Evolutionary conservation across 2,113 vertebrate species (phyloP).

Genomic region (Anguilla rostrata): DNA sequence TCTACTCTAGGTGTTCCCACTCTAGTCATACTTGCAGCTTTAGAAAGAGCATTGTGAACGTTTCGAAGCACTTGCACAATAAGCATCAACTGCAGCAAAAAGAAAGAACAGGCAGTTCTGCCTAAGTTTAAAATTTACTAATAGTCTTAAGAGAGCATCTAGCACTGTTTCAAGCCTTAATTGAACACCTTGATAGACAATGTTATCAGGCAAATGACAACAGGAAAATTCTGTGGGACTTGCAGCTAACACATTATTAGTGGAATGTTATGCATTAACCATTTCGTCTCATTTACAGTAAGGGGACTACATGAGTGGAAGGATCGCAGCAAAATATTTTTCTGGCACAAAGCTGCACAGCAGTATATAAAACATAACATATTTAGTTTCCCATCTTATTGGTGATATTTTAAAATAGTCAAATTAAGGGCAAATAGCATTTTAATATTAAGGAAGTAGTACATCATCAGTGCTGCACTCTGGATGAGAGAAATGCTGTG

Average conservation of each 20-base stretch:
- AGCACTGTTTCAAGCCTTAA: too few species aligned
- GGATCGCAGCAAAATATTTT: neutral
- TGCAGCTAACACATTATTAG: neutral
- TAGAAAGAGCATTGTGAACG: too few species aligned
- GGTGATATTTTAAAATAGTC: neutral
- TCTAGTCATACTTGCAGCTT: neutral
- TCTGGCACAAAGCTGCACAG: slow-evolving; percentile 68
- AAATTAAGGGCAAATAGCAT: neutral
- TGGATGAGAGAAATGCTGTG: neutral
- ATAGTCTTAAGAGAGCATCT: too few species aligned
- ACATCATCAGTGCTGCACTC: neutral
- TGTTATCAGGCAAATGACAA: too few species aligned
- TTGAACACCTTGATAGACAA: too few species aligned
- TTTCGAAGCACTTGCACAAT: too few species aligned
- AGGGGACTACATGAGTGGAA: slow-evolving; percentile 15
- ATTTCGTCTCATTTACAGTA: neutral
- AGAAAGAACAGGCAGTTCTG: too few species aligned
- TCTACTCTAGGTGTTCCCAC: neutral
- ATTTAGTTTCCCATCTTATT: neutral
- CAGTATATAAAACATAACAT: slow-evolving; percentile 36
- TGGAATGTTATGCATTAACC: too few species aligned
- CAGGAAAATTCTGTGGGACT: too few species aligned
- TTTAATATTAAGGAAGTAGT: neutral
- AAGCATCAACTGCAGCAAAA: too few species aligned
- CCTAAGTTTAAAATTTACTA: too few species aligned